These are phyloP conservation scores for Ichneumoninae sp. DNA, from an alignment of 2,888 invertebrate species.

Conservation along the genomic window DNA sequence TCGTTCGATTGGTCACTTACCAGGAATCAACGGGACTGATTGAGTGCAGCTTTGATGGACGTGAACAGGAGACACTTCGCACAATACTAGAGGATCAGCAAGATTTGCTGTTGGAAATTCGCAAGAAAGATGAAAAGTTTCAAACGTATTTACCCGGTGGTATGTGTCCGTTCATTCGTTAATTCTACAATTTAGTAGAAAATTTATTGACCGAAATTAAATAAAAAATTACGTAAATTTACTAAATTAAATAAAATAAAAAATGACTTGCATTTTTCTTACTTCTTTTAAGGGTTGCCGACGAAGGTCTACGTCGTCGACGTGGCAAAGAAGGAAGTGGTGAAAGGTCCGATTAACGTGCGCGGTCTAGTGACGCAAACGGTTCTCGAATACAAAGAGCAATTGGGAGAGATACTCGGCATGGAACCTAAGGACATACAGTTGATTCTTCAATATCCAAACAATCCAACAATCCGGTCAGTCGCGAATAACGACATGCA, in stretches of 20 bases:
- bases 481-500: conserved; percentile 79
- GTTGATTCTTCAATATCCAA: conserved; percentile 83
- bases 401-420: conserved; percentile 85
- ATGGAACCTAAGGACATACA: conserved; percentile 82
- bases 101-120: conserved; percentile 89
- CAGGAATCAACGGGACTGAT: conserved; percentile 88
- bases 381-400: conserved; percentile 86
- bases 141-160: conserved; percentile 88
- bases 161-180: conserved; percentile 68
- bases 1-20: conserved; percentile 90
- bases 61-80: conserved; percentile 85
- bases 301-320: conserved; percentile 88
- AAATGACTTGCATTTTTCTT: not conserved
- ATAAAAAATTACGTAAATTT: too few relatives aligned
- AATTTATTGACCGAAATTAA: not conserved
- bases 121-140: conserved; percentile 87
- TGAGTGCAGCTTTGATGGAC: conserved; percentile 88
- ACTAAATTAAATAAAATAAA: too few relatives aligned
- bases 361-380: conserved; percentile 87
- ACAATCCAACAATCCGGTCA: not conserved
- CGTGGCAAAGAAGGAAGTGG: conserved; percentile 86
- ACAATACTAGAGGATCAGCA: conserved; percentile 70
- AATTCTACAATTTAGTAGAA: not conserved
- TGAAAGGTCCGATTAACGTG: conserved; percentile 87
- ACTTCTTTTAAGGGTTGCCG: conserved; percentile 82